A percentile compares a stretch with the other conserved stretches of the same genome.
These are phyloP conservation scores for Drosophila paramelanica DNA, from an alignment of 2,888 invertebrate genomes.

Conservation along the genomic window DNA sequence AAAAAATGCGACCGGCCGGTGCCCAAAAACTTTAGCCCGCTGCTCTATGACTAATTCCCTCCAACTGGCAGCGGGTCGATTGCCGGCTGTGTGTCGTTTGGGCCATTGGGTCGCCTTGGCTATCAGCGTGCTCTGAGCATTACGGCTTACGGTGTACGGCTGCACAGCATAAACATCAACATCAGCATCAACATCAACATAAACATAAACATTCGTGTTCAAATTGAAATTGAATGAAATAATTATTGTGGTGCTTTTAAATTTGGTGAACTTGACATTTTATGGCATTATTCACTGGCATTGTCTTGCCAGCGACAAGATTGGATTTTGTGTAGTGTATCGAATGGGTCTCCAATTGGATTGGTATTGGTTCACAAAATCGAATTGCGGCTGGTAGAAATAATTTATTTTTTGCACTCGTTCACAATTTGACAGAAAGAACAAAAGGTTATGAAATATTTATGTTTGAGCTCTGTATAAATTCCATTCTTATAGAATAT, in stretches of 20 bases:
- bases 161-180: constrained; percentile 29
- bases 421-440: neutral
- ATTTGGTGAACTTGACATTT: constrained; percentile 76
- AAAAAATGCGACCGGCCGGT: constrained; percentile 64
- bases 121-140: constrained; percentile 38
- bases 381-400: constrained; percentile 38
- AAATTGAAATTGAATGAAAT: constrained; percentile 74
- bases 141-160: constrained; percentile 17
- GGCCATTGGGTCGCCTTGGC: constrained; percentile 8
- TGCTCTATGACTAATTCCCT: constrained; percentile 68
- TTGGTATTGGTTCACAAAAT: constrained; percentile 37
- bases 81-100: constrained; percentile 18
- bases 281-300: constrained; percentile 43
- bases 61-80: constrained; percentile 31
- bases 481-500: neutral
- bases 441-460: neutral
- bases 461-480: no score
- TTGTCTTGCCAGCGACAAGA: constrained; percentile 18
- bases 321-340: constrained; percentile 24
- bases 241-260: constrained; percentile 64
- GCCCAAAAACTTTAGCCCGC: constrained; percentile 38
- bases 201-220: constrained; percentile 69
- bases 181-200: constrained; percentile 36
- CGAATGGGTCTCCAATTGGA: constrained; percentile 44
- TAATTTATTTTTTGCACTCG: constrained; percentile 17